A percentile compares a stretch with the other conserved stretches of the same genome.
Evolutionary conservation across 2,113 vertebrate genomes (phyloP).

Genomic region (Morone chrysops): DNA sequence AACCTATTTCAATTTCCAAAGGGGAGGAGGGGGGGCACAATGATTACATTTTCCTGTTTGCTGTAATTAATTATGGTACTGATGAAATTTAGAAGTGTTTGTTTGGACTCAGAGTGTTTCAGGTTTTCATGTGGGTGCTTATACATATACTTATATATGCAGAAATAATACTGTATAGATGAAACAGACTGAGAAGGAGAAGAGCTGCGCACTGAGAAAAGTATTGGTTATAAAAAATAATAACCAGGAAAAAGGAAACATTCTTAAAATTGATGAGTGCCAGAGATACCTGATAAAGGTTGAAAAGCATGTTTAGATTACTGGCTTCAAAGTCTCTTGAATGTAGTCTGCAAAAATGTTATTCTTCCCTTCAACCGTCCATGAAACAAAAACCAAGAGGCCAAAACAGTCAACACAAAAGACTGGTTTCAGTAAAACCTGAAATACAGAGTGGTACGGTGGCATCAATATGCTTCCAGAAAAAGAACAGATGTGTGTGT

Average conservation of each 20-base stretch:
- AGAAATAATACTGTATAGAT: not conserved
- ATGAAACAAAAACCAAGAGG: not conserved
- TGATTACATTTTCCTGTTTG: constrained; percentile 79
- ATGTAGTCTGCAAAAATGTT: not conserved
- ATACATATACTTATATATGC: constrained; percentile 10
- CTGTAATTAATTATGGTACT: constrained; percentile 84
- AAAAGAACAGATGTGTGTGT: not conserved
- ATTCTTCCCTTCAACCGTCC: not conserved
- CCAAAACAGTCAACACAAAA: not conserved
- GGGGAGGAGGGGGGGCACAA: constrained; percentile 42
- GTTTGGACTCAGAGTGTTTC: constrained; percentile 33
- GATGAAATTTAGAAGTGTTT: constrained; percentile 77
- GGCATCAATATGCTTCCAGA: not conserved
- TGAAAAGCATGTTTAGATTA: constrained; percentile 33
- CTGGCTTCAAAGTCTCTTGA: not conserved
- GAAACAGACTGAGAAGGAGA: not conserved
- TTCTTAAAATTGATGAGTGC: constrained; percentile 12
- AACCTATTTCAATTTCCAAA: constrained; percentile 84
- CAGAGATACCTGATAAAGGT: constrained; percentile 4
- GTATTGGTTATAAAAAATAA: constrained; percentile 20
- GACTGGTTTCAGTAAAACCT: constrained; percentile 24
- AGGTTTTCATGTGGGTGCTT: constrained; percentile 26
- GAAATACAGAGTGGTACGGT: constrained; percentile 9
- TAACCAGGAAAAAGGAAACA: not conserved
- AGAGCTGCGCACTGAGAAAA: constrained; percentile 4